A percentile compares a stretch with the other conserved stretches of the same genome.
Conservation (phyloP, 1,140 invertebrate species). For the Helicoverpa zea region DNA sequence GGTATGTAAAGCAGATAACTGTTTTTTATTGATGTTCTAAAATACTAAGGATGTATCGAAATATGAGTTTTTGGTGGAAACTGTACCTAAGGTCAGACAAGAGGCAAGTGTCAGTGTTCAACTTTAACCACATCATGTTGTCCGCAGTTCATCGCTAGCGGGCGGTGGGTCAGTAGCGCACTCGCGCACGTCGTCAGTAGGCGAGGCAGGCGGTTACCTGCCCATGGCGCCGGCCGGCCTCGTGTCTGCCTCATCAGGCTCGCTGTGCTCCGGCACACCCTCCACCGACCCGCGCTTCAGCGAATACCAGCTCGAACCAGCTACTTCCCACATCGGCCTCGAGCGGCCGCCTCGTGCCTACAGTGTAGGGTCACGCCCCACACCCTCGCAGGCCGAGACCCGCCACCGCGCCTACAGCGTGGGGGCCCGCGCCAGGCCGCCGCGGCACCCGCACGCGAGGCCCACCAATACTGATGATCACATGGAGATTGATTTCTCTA, state of each 20-base stretch:
- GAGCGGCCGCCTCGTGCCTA: conserved; percentile 92
- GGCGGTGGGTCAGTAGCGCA: conserved; percentile 64
- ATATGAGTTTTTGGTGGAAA: too few relatives aligned
- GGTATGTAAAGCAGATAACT: too few relatives aligned
- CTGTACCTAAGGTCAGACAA: too few relatives aligned
- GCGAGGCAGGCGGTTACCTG: conserved; percentile 69
- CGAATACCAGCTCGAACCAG: conserved; percentile 78
- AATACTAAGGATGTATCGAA: too few relatives aligned
- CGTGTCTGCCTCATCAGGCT: conserved; percentile 88
- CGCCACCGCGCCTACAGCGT: conserved; percentile 70
- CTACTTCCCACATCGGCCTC: conserved; percentile 76
- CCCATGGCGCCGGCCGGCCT: conserved; percentile 71
- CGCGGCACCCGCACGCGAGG: conserved; percentile 85
- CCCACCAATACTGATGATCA: conserved; percentile 90
- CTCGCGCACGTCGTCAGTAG: conserved; percentile 75
- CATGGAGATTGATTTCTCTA: conserved; percentile 93
- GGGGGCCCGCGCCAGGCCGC: conserved; percentile 66
- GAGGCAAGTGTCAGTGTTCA: too few relatives aligned
- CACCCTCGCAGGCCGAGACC: conserved; percentile 63
- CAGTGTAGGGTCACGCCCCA: conserved; percentile 94
- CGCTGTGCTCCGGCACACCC: conserved; percentile 90
- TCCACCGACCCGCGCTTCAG: conserved; percentile 81
- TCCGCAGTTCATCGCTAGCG: conserved; percentile 57
- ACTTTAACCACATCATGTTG: too few relatives aligned
- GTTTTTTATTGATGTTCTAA: too few relatives aligned